Evolutionary conservation across 2,797 vertebrate genomes (phyloP), one percentile per base, ranked within the genome.

Genomic region (Geotria australis): DNA sequence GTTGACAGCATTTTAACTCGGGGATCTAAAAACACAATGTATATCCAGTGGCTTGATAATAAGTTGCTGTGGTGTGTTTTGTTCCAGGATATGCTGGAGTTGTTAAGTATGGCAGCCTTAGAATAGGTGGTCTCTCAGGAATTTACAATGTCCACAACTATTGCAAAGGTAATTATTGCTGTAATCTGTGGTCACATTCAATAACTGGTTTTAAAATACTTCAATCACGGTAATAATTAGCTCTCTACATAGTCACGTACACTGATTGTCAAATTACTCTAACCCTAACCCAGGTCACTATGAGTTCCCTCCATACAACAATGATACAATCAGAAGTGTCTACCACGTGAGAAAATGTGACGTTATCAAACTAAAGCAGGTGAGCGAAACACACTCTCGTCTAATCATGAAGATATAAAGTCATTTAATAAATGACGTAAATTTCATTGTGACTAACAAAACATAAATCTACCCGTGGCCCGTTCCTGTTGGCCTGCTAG

Each of bases 291-390:
- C 63, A 96, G 91, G 89, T 65, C 91, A 95, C 69, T 82, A 84
- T 68, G 91, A 98, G 63, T 79, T 70, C 62, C 91, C 91, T 2
- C 91, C 91, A 3, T 98, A 98, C 69, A 78, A 72, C 66, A 73
- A 77, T 47, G 77, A 85, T 10, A 84, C 85, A 1, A 68, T 96
- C 56, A 77, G 89, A 65, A 98, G 88, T 2, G 83, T 81, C 7
- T 98, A 98, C 70, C 91, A 98, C 46, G 77, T 91, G 64, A 75
- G 91, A 65, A 98, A 81, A 62, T 76, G 88, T 0, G 91, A 98
- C 58, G 80, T 98, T 48, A 96, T 88, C 70, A 93, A 85, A 68
- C 71, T 98, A 56, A 96, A 91, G 65, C 89, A 98, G 84, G 91
- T 98, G 69, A 64, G 68, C 64, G 8, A 10, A 38, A 38, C 24